These are phyloP conservation scores for Callosobruchus maculatus DNA, from an alignment of 2,888 invertebrate species.

Conservation along the genomic window DNA sequence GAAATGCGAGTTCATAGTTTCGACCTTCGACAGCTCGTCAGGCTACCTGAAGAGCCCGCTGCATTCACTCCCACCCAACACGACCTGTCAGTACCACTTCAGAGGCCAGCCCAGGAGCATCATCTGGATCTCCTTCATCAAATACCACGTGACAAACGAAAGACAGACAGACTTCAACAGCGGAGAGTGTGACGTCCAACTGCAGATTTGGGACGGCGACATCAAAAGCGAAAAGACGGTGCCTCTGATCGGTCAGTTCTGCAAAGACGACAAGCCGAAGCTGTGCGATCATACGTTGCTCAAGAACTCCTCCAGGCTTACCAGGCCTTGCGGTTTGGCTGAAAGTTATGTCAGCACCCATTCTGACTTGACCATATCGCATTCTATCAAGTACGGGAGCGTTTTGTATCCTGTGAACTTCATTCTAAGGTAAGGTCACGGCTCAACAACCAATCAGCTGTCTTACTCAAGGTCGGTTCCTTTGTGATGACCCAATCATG, in stretches of 20 bases:
- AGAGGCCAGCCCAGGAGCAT: conserved; percentile 71
- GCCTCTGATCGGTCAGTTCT: conserved; percentile 69
- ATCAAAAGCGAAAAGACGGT: conserved; percentile 47
- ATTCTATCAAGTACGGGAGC: conserved; percentile 73
- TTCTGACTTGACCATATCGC: conserved; percentile 71
- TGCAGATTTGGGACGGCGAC: conserved; percentile 74
- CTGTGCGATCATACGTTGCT: conserved; percentile 72
- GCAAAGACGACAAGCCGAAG: conserved; percentile 71
- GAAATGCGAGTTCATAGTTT: conserved; percentile 72
- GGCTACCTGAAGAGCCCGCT: conserved; percentile 72
- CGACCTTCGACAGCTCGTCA: conserved; percentile 69
- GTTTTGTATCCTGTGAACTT: conserved; percentile 76
- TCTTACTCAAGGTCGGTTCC: too few relatives aligned
- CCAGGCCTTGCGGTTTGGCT: conserved; percentile 64
- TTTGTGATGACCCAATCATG: too few relatives aligned
- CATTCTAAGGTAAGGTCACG: conserved; percentile 64
- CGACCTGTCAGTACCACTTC: conserved; percentile 77
- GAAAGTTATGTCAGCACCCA: conserved; percentile 78
- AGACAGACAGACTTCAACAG: conserved; percentile 61
- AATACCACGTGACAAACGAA: conserved; percentile 67
- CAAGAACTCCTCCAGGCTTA: conserved; percentile 68
- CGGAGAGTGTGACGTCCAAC: conserved; percentile 66
- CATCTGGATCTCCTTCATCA: conserved; percentile 80
- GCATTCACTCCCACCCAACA: conserved; percentile 77
- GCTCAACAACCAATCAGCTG: too few relatives aligned